Base-by-base conservation (phyloP, 2,113 vertebrate species). In the Tragelaphus imberbis region DNA sequence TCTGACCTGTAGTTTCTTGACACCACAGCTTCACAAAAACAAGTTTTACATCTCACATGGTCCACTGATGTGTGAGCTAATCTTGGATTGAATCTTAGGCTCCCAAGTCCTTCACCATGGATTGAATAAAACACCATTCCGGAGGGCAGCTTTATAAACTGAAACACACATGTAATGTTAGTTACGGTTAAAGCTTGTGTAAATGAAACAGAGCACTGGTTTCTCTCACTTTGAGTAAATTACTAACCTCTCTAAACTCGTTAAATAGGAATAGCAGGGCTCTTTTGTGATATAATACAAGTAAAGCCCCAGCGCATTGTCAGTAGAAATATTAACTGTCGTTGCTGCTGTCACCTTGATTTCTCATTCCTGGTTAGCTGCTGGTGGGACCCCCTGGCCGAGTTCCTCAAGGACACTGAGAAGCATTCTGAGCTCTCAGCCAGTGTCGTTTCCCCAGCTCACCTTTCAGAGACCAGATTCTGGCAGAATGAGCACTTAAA, bases 261-360 rank as follows among this genome's bases (percentile, higher is more conserved):
- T 33, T 87, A 87, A 59, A 25, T 36, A 56, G 59, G 75, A 27
- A 49, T n/a, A 15, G 10, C 17, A 44, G 27, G 23, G 19, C 40
- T 71, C 3, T n/a, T 55, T 36, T 49, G 21, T 7, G 27, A 68
- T 58, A 5, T 17, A 30, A 88, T 8, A 30, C 15, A 33, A 9
- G 23, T 33, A 27, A 91, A 61, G 28, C 44, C 25, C 13, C 0
- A 84, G 21, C 27, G 59, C 17, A 5, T 19, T 47, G n/a, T 11
- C 47, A 36, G 5, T 16, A 40, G 63, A 40, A 17, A 36, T 30
- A 28, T 11, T 27, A 75, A 40, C 61, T 40, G 28, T 4, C 7
- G 1, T 6, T 30, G 7, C 2, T 27, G 33, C 6, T 7, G 6
- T 36, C 10, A 2, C 33, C n/a, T 28, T 21, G 16, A 17, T 49